Evolutionary conservation across 2,113 vertebrate species (phyloP), one percentile per base, ranked within the genome.

Genomic region (Silurus asotus): DNA sequence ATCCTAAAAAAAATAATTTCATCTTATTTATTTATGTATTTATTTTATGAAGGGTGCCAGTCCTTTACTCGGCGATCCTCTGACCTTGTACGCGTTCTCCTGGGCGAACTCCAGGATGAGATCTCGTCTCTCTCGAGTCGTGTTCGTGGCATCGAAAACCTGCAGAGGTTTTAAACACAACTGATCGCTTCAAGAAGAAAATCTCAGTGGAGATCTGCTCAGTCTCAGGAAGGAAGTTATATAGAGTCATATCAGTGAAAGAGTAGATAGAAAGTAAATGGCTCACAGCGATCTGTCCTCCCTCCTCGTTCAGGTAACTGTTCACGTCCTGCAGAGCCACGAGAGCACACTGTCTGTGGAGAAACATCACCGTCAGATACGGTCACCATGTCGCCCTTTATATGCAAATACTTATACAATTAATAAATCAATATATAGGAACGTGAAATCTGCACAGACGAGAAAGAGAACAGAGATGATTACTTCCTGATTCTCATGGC

Each of bases 401-500:
- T 15, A 72, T 23, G 23, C 37, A 20, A 48, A 23, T 11, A 49
- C 28, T 9, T 86, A 99, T 37, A 37, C 37, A 37, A 37, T 37
- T 37, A 37, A 1, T 37, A 37, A 37, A 37, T 37, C 37, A 37
- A 37, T 37, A 37, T 37, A 37, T 37, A 37, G 37, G 37, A 37
- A 37, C 37, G 37, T 37, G 37, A 37, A 37, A 37, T 37, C 37
- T 37, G 37, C 37, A 37, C 37, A 37, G 37, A 37, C 37, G 37
- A 37, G 37, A 37, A 37, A 37, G 37, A 37, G 37, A 37, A 37
- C 37, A 37, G 37, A 37, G 37, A 37, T 1, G 2, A 37, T 9
- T 86, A 99, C 98, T 95, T 99, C 92, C 98, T 97, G 88, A 99
- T 99, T 84, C 93, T 90, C 98, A 99, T 99, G 48, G 98, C 98